phyloP scores from a whole-genome alignment of 2,113 vertebrate species.

The Varanus komodoensis region DNA sequence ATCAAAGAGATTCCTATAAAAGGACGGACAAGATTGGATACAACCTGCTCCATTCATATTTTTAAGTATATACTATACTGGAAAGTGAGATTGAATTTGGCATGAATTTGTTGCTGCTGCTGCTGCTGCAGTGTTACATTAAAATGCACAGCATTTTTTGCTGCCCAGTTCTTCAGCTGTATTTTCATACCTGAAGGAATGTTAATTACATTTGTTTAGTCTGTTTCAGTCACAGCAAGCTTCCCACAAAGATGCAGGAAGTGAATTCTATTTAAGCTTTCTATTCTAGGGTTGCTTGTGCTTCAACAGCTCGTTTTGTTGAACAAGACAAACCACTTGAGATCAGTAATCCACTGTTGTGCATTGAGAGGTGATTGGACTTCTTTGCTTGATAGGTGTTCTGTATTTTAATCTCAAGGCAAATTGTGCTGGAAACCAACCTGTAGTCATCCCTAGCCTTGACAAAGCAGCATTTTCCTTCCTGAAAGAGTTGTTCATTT shows the following conservation, averaged over 20 bases:
- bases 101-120: too few relatives aligned
- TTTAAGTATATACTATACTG: neutral
- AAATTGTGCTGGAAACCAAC: neutral
- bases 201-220: constrained; percentile 9
- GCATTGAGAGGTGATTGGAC: neutral
- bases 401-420: neutral
- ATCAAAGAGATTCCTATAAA: neutral
- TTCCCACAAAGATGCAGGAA: constrained; percentile 21
- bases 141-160: neutral
- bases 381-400: neutral
- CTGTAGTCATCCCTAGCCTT: neutral
- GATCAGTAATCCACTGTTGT: neutral
- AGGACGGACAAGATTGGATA: neutral
- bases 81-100: neutral
- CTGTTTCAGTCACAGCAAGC: neutral
- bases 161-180: neutral
- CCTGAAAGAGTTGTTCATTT: neutral
- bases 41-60: neutral
- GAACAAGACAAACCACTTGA: neutral
- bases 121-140: neutral
- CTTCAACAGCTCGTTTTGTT: neutral
- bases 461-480: neutral
- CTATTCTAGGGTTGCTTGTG: neutral
- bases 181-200: neutral
- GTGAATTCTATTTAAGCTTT: neutral